Percentiles rank a stretch among this genome's conserved stretches.
Evolutionary conservation across 2,888 invertebrate species (phyloP).

Genomic region (Kryphioiulus occultus): DNA sequence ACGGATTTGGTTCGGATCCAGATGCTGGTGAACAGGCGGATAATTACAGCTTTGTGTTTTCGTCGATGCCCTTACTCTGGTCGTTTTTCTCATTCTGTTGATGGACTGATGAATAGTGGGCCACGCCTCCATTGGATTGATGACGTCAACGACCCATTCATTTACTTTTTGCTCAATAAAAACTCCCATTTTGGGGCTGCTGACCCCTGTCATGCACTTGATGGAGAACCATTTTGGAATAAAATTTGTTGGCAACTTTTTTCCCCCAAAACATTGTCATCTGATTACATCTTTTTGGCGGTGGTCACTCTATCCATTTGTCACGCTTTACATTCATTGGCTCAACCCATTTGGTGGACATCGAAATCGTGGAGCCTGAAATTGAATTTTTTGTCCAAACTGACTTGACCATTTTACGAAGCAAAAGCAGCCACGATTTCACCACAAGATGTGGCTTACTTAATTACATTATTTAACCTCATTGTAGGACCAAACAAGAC

Average conservation of each 20-base stretch:
- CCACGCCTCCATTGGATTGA: not conserved
- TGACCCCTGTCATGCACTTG: not conserved
- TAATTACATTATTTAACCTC: not conserved
- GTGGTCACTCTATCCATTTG: not conserved
- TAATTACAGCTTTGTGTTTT: constrained; percentile 29
- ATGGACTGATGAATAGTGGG: not conserved
- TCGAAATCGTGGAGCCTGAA: not conserved
- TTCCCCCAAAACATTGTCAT: not conserved
- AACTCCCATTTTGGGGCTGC: not conserved
- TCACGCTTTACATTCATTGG: not conserved
- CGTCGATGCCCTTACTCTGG: not conserved
- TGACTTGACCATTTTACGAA: not conserved
- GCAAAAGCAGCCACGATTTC: not conserved
- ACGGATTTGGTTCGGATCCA: not conserved
- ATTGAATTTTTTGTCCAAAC: not conserved
- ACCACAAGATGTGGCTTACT: not conserved
- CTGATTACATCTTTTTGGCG: not conserved
- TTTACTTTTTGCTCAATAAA: not conserved
- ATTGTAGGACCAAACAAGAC: too few species aligned
- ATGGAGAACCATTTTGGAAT: not conserved
- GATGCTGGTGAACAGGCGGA: constrained; percentile 6
- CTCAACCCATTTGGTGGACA: not conserved
- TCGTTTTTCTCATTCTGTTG: constrained; percentile 6
- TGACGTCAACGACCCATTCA: constrained; percentile 19
- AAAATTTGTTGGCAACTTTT: not conserved